Base-by-base conservation (phyloP, 2,888 invertebrate genomes). In the Clitarchus hookeri region DNA sequence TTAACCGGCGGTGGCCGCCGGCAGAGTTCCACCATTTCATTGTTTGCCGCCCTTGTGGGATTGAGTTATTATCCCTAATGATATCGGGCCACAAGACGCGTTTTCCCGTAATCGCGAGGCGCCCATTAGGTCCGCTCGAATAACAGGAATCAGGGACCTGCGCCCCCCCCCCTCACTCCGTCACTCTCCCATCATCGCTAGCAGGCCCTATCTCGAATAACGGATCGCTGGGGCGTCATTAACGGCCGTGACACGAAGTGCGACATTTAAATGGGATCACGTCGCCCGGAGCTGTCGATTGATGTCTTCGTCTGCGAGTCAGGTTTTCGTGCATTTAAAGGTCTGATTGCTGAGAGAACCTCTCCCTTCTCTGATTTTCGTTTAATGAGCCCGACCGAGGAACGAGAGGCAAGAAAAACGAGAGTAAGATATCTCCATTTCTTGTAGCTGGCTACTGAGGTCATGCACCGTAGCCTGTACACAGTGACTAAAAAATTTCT, bases 21-120 rank as follows among this genome's bases (percentile, higher is more conserved):
- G 23, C 13, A 65, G 65, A 23, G 65, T 65, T n/a, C 65, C 65
- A 65, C 23, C 16, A 65, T 65, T 23, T 65, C 65, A 65, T 65
- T 65, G 65, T 65, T 65, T 65, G 65, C 65, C 65, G 65, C 65
- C 3, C 65, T 65, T 23, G 65, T n/a, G 65, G 65, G 65, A 65
- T 65, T 65, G 65, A 65, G 65, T 65, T n/a, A 65, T 65, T n/a
- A 65, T 65, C 65, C 65, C 65, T 65, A 65, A 65, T 65, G 65
- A 65, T 65, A 65, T 65, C 65, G 65, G 65, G 65, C 2, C 65
- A 23, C 65, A 23, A 65, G 65, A 8, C 65, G 23, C 8, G 65
- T 65, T 65, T 65, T 23, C 65, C 65, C 19, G 23, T 65, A 65
- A 65, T 65, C 65, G 65, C 65, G 65, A 19, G 19, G 13, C 19